A percentile compares a stretch with the other conserved stretches of the same genome.
phyloP scores from a whole-genome alignment of 2,888 invertebrate species.

The Autographa pulchrina region DNA sequence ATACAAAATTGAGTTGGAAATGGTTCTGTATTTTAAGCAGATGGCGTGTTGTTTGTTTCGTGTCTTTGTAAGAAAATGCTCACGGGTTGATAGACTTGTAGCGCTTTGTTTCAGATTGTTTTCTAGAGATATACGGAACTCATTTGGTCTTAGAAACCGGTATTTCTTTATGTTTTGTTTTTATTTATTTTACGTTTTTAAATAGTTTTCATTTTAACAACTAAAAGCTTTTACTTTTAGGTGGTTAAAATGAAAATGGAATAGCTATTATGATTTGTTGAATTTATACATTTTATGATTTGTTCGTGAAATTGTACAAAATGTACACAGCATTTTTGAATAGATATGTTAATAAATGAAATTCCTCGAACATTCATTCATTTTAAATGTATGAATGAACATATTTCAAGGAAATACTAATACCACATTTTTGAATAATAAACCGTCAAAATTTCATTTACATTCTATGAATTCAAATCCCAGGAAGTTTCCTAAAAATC shows the following conservation, averaged over 20 bases:
- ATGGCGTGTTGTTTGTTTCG: slow-evolving; percentile 9
- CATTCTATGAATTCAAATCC: not conserved
- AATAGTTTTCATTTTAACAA: not conserved
- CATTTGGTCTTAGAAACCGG: not conserved
- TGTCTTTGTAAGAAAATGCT: not conserved
- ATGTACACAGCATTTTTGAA: too few relatives aligned
- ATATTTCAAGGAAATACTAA: not conserved
- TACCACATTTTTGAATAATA: not conserved
- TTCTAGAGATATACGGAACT: slow-evolving; percentile 7
- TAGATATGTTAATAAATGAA: not conserved
- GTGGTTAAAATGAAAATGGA: too few relatives aligned
- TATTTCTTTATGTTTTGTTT: not conserved
- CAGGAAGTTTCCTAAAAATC: not conserved
- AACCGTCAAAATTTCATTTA: not conserved
- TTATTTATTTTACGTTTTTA: not conserved
- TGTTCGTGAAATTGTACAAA: too few relatives aligned
- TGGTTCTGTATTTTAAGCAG: slow-evolving; percentile 15
- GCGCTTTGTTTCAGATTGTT: slow-evolving; percentile 9
- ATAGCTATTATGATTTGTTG: too few relatives aligned
- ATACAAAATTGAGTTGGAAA: slow-evolving; percentile 17
- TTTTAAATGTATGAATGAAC: not conserved
- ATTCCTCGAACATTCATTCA: not conserved
- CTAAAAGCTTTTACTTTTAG: not conserved
- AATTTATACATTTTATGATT: too few relatives aligned
- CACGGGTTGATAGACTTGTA: slow-evolving; percentile 1